These are phyloP conservation scores for Watsonalla cultraria DNA, from an alignment of 2,888 invertebrate species.

Conservation along the genomic window DNA sequence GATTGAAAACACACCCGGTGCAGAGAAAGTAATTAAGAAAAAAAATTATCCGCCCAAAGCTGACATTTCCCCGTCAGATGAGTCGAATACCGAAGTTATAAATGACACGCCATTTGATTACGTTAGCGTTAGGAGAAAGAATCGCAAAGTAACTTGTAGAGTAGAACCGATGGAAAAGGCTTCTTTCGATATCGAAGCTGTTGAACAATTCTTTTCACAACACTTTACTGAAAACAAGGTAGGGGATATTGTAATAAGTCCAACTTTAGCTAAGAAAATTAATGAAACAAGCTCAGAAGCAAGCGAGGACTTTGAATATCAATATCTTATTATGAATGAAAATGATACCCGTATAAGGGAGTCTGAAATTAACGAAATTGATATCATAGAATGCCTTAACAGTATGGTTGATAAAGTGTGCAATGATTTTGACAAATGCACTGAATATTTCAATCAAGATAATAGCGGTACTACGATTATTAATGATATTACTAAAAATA, in stretches of 20 bases:
- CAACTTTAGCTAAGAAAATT: slow-evolving; percentile 49
- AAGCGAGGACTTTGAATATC: slow-evolving; percentile 38
- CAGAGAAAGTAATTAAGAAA: slow-evolving; percentile 10
- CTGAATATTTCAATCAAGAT: slow-evolving; percentile 28
- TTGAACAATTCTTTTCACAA: slow-evolving; percentile 53
- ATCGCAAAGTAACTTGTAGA: slow-evolving; percentile 2
- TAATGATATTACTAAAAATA: slow-evolving; percentile 10
- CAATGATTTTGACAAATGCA: slow-evolving; percentile 40
- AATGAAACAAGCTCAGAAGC: slow-evolving; percentile 49
- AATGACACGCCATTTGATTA: slow-evolving; percentile 38
- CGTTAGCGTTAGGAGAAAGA: slow-evolving; percentile 28
- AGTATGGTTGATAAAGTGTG: slow-evolving; percentile 54
- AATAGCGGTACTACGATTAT: slow-evolving; percentile 6
- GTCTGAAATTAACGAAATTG: slow-evolving; percentile 29
- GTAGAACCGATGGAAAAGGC: slow-evolving; percentile 9
- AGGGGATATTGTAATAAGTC: slow-evolving; percentile 40
- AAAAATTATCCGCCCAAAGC: slow-evolving; percentile 11
- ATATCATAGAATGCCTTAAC: slow-evolving; percentile 50
- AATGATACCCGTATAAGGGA: slow-evolving; percentile 19
- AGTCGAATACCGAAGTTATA: slow-evolving; percentile 48
- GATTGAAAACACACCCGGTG: slow-evolving; percentile 33
- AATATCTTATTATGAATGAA: slow-evolving; percentile 17
- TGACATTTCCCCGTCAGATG: slow-evolving; percentile 44
- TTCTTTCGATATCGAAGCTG: slow-evolving; percentile 26
- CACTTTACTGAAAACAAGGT: slow-evolving; percentile 36